Evolutionary conservation across 2,797 vertebrate genomes (phyloP), one percentile per base, ranked within the genome.

Genomic region (Acanthurus lineatus): DNA sequence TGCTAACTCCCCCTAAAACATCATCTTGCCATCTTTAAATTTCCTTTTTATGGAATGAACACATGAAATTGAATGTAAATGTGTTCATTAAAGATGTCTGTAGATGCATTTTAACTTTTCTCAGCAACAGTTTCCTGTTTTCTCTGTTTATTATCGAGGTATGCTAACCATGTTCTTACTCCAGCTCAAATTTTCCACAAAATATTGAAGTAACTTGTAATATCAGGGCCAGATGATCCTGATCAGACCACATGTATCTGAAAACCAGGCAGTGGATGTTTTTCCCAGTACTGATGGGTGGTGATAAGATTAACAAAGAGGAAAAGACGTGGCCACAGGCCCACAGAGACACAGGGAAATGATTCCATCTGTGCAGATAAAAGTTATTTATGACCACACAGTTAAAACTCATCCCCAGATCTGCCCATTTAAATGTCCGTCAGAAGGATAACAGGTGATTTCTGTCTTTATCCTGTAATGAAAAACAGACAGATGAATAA

Each of bases 361-460:
- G 53, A 69, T 72, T 44, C 63, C 61, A 79, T 76, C 57, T 76
- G 76, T 58, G 45, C 5, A 69, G 81, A 79, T 83, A 54, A 69
- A 59, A 59, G 52, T 45, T 63, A 69, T 76, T 75, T 32, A 53
- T 60, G 62, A 67, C 54, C 61, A 6, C 75, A 71, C 61, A 64
- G 48, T 48, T n/a, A n/a, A 45, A 58, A 38, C 45, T 20, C 22
- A 44, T 0, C 16, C 52, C 19, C 51, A 11, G 16, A 45, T 20
- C 51, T 51, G 38, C 32, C 0, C 2, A 59, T 69, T 69, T 58
- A 42, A 58, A 69, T 44, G 45, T 60, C 14, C 9, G 51, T 61
- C 44, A 44, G 15, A 9, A 8, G 40, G 12, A 47, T 3, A 45
- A 54, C 59, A 65, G 63, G 52, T 69, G 65, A 82, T 32, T 56